Evolutionary conservation across 2,797 vertebrate genomes (phyloP).

Genomic region (Onychomys torridus): DNA sequence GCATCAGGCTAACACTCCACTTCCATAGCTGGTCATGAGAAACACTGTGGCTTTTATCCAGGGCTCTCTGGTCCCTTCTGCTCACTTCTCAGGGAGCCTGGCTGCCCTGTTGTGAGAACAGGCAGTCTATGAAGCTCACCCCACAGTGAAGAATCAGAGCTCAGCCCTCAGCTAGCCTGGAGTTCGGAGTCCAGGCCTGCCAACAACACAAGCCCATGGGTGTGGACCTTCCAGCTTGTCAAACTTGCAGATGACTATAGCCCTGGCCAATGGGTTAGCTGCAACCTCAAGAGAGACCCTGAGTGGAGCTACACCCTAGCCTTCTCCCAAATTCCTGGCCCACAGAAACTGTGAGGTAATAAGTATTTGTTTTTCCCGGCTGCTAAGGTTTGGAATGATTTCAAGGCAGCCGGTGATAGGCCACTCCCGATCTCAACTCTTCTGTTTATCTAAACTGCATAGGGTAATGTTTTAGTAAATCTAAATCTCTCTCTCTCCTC

Average conservation of each 20-base stretch:
- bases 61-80: neutral
- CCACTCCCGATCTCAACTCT: neutral
- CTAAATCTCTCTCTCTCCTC: neutral
- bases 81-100: neutral
- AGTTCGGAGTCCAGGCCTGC: neutral
- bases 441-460: neutral
- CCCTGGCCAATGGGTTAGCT: neutral
- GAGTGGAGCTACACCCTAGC: neutral
- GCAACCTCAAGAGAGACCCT: neutral
- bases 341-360: constrained; percentile 14
- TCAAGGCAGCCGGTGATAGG: neutral
- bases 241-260: neutral
- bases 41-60: neutral
- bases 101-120: neutral
- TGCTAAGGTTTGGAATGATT: constrained; percentile 3
- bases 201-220: neutral
- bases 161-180: neutral
- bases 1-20: neutral
- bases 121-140: neutral
- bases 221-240: too few relatives aligned
- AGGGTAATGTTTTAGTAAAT: neutral
- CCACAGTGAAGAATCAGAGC: neutral
- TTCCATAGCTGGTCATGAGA: neutral
- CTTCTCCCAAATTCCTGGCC: neutral
- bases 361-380: neutral